phyloP scores from a whole-genome alignment of 2,888 invertebrate species.

The Adineta ricciae region DNA sequence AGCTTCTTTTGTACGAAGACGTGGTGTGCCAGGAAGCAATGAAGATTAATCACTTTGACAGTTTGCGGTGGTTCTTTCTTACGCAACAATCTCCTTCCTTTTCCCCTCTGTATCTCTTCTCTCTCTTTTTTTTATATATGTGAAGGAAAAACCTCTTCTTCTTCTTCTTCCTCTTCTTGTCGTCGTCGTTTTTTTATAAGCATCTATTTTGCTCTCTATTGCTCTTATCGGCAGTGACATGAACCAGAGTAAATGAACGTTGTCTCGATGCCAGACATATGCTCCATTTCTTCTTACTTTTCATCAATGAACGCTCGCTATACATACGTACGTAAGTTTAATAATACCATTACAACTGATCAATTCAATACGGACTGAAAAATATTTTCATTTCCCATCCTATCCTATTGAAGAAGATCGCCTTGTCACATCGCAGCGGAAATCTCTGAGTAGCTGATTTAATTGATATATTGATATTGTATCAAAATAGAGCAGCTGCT shows the following conservation, averaged over 20 bases:
- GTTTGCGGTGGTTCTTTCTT: background rate
- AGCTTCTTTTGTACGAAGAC: background rate
- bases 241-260: background rate
- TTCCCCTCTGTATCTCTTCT: background rate
- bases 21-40: background rate
- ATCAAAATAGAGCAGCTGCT: background rate
- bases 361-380: background rate
- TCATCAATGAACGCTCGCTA: background rate
- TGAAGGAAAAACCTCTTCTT: background rate
- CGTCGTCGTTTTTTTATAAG: background rate
- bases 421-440: background rate
- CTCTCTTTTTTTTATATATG: background rate
- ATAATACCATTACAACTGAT: background rate
- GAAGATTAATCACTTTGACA: slow-evolving; percentile 9
- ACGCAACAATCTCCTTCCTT: background rate
- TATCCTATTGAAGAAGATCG: background rate
- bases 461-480: background rate
- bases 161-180: too few relatives aligned
- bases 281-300: background rate
- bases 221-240: background rate
- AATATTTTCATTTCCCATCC: background rate
- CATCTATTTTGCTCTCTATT: background rate
- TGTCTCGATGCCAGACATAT: background rate
- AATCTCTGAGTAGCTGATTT: background rate
- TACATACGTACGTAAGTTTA: background rate